phyloP scores from a whole-genome alignment of 2,888 invertebrate genomes.

The Caenorhabditis parvicauda region DNA sequence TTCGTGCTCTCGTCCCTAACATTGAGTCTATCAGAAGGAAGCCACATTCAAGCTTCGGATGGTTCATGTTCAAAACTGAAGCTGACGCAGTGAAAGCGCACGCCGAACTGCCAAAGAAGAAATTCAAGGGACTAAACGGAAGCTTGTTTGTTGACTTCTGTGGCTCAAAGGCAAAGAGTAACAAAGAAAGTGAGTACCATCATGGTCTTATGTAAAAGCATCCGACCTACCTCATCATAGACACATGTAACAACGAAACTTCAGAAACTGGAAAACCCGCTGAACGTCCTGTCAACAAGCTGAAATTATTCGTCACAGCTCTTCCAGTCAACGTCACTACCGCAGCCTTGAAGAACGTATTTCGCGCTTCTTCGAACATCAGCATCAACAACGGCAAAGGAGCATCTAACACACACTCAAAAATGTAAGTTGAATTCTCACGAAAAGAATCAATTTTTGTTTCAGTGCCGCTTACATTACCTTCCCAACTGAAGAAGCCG shows the following conservation, averaged over 20 bases:
- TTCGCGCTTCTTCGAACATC: slow-evolving; percentile 24
- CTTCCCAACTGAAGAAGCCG: slow-evolving; percentile 45
- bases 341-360: slow-evolving; percentile 28
- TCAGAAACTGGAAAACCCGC: neutral
- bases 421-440: neutral
- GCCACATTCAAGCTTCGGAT: slow-evolving; percentile 32
- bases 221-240: too few species aligned
- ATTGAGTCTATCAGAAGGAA: slow-evolving; percentile 42
- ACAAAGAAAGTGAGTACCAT: slow-evolving; percentile 9
- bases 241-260: too few species aligned
- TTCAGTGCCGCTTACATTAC: slow-evolving; percentile 30
- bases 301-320: slow-evolving; percentile 35
- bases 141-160: slow-evolving; percentile 43
- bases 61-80: slow-evolving; percentile 42
- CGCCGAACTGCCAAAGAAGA: slow-evolving; percentile 18
- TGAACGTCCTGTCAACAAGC: slow-evolving; percentile 31
- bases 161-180: slow-evolving; percentile 20
- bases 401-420: slow-evolving; percentile 11
- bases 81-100: slow-evolving; percentile 38
- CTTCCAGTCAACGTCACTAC: slow-evolving; percentile 12
- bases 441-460: neutral
- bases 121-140: slow-evolving; percentile 21
- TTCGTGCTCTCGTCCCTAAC: slow-evolving; percentile 13
- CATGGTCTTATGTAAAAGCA: too few species aligned
- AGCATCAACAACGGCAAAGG: slow-evolving; percentile 17